These are phyloP conservation scores for Diploptera punctata DNA, from an alignment of 2,888 invertebrate species.

Conservation along the genomic window DNA sequence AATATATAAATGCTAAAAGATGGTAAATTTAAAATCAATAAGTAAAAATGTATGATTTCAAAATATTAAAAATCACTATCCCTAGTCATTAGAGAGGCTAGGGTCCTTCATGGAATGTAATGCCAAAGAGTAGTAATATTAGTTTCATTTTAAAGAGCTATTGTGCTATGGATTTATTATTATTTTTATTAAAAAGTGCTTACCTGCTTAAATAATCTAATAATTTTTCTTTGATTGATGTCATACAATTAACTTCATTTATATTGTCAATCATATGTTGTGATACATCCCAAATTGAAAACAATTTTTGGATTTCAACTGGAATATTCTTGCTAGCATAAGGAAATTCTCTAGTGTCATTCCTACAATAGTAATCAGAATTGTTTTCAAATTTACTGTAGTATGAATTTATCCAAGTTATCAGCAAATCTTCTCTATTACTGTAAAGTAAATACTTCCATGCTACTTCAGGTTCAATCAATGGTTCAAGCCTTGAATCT, in stretches of 20 bases:
- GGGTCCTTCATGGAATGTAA: too few species aligned
- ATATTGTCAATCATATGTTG: conserved; percentile 65
- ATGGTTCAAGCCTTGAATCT: conserved; percentile 53
- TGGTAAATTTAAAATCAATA: too few species aligned
- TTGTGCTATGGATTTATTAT: too few species aligned
- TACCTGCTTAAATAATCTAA: conserved; percentile 63
- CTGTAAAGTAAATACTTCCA: conserved; percentile 68
- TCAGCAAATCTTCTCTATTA: conserved; percentile 65
- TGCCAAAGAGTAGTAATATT: too few species aligned
- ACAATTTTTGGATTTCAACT: conserved; percentile 3
- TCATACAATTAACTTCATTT: conserved; percentile 57
- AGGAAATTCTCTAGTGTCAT: conserved; percentile 42
- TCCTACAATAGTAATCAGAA: neutral
- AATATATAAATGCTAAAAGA: too few species aligned
- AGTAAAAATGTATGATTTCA: too few species aligned
- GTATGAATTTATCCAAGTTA: conserved; percentile 66
- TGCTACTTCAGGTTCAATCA: conserved; percentile 60
- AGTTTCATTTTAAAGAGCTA: too few species aligned
- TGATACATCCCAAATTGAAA: conserved; percentile 59
- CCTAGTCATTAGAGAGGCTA: too few species aligned
- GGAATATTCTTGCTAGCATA: neutral
- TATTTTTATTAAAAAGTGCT: too few species aligned
- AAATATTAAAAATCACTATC: too few species aligned
- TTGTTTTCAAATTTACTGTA: conserved; percentile 50
- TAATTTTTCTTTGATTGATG: conserved; percentile 62